Evolutionary conservation across 2,113 vertebrate genomes (phyloP).

Genomic region (Plecotus auritus): DNA sequence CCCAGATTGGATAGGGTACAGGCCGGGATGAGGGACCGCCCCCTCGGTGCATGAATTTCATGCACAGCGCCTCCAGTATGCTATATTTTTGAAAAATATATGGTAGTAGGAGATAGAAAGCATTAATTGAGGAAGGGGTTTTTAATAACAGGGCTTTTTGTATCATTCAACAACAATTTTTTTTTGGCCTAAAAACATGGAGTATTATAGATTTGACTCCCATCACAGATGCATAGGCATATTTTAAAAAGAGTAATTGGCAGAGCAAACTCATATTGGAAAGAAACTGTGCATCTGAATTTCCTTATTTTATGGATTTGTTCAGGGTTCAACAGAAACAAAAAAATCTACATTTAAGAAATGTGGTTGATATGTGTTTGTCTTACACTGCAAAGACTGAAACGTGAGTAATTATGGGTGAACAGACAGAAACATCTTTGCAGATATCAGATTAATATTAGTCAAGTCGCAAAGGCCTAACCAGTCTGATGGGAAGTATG

Average conservation of each 20-base stretch:
- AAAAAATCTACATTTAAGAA: background rate
- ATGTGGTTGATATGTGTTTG: background rate
- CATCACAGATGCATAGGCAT: background rate
- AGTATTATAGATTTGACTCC: background rate
- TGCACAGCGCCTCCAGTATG: background rate
- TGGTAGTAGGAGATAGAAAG: background rate
- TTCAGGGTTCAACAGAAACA: background rate
- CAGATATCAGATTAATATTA: background rate
- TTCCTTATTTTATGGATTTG: conserved; percentile 26
- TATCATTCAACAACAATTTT: background rate
- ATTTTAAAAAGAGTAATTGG: background rate
- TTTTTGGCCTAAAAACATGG: background rate
- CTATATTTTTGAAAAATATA: background rate
- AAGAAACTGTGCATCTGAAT: background rate
- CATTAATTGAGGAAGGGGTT: background rate
- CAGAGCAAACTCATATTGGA: conserved; percentile 10
- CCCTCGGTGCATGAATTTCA: too few relatives aligned
- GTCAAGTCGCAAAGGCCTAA: background rate
- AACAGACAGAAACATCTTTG: background rate
- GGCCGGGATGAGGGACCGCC: too few relatives aligned
- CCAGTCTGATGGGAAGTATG: background rate
- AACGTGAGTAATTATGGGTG: background rate
- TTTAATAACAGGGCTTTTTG: background rate
- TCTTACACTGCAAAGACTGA: background rate
- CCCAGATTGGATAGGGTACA: too few relatives aligned